phyloP scores from a whole-genome alignment of 2,113 vertebrate species.

The Amphiprion ocellaris region DNA sequence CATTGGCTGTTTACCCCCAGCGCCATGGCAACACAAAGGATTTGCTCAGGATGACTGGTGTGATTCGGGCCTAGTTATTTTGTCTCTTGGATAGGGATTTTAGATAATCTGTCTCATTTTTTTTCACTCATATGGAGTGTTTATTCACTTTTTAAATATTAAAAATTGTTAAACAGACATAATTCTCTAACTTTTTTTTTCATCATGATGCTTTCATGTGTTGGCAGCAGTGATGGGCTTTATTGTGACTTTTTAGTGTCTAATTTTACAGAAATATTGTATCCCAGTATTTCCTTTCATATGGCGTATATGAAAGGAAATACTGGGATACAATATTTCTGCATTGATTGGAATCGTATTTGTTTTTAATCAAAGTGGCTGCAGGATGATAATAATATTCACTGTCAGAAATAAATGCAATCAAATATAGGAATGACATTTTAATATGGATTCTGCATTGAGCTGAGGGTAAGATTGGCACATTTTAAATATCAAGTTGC shows the following conservation, averaged over 20 bases:
- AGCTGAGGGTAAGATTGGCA: slow-evolving; percentile 81
- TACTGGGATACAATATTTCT: too few relatives aligned
- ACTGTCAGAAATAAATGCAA: slow-evolving; percentile 81
- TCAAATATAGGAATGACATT: slow-evolving; percentile 84
- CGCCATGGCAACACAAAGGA: slow-evolving; percentile 65
- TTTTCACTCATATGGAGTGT: not conserved
- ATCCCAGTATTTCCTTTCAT: slow-evolving; percentile 54
- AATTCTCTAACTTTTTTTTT: not conserved
- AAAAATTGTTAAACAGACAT: not conserved
- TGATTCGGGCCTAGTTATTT: slow-evolving; percentile 35
- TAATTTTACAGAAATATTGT: slow-evolving; percentile 35
- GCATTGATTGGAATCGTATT: slow-evolving; percentile 80
- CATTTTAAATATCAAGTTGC: slow-evolving; percentile 84
- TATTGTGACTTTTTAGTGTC: slow-evolving; percentile 42
- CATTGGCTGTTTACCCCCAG: slow-evolving; percentile 75
- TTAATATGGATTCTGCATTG: slow-evolving; percentile 81
- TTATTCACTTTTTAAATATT: slow-evolving; percentile 22
- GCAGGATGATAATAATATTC: slow-evolving; percentile 74
- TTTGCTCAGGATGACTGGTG: slow-evolving; percentile 56
- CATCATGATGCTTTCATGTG: slow-evolving; percentile 12
- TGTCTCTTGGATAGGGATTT: slow-evolving; percentile 21
- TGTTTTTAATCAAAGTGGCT: slow-evolving; percentile 84
- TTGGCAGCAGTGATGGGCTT: slow-evolving; percentile 34
- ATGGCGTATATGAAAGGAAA: too few relatives aligned
- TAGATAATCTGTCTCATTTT: slow-evolving; percentile 27